These are phyloP conservation scores for Perca flavescens DNA, from an alignment of 2,113 vertebrate genomes.

Conservation along the genomic window DNA sequence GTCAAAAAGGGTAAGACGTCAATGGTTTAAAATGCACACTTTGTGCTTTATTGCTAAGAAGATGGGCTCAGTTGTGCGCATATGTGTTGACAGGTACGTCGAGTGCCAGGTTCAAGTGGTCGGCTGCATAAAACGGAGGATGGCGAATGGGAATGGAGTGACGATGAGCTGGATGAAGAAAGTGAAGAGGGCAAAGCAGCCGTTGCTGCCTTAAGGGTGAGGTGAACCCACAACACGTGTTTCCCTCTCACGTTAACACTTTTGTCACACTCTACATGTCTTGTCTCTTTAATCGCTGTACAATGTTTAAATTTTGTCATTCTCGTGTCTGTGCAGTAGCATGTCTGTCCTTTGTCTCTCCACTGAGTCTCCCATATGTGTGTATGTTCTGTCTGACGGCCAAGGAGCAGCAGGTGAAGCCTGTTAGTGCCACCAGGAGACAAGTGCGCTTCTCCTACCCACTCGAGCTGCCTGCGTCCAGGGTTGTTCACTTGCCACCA, in stretches of 20 bases:
- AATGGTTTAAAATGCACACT: neutral
- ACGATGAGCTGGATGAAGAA: conserved; percentile 96
- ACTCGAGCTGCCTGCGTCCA: conserved; percentile 85
- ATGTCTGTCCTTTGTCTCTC: conserved; percentile 65
- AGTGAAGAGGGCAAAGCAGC: conserved; percentile 96
- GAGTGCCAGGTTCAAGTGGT: conserved; percentile 96
- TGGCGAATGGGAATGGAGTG: conserved; percentile 98
- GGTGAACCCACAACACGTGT: neutral
- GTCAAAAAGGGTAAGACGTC: conserved; percentile 90
- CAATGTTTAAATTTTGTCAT: conserved; percentile 49
- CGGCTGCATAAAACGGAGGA: conserved; percentile 98
- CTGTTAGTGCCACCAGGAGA: conserved; percentile 81
- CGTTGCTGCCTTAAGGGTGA: conserved; percentile 81
- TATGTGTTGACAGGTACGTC: conserved; percentile 87
- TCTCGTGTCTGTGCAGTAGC: conserved; percentile 66
- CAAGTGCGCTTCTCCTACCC: conserved; percentile 88
- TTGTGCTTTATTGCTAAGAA: neutral
- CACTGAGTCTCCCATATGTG: conserved; percentile 65
- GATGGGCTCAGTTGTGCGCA: neutral
- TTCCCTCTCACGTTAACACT: conserved; percentile 6
- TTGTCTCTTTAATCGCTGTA: conserved; percentile 40
- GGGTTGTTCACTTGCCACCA: conserved; percentile 82
- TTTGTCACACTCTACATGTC: conserved; percentile 18
- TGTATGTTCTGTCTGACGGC: conserved; percentile 80
- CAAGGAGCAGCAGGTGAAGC: conserved; percentile 86